Conservation (phyloP, 2,888 invertebrate species). For the Nowickia ferox region DNA sequence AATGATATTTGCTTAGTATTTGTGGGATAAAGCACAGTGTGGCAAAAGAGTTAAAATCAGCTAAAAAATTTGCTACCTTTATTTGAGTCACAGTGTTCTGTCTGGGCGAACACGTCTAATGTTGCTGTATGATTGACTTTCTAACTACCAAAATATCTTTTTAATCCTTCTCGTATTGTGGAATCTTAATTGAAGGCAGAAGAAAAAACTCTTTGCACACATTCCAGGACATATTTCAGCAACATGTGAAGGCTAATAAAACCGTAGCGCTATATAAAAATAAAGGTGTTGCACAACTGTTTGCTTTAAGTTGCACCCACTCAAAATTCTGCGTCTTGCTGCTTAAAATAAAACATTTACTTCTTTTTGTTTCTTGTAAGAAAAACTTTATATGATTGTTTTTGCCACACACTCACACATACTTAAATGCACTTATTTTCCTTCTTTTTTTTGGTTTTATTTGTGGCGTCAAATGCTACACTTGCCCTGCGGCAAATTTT, state of each 20-base stretch:
- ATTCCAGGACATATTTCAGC: background rate
- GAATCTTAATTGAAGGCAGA: too few relatives aligned
- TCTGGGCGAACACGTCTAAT: too few relatives aligned
- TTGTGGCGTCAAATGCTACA: conserved; percentile 71
- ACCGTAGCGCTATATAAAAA: background rate
- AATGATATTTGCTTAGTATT: too few relatives aligned
- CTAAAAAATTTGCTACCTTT: too few relatives aligned
- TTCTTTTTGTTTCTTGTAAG: background rate
- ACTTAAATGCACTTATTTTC: background rate
- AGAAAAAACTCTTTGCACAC: too few relatives aligned
- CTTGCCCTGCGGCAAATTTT: conserved; percentile 65
- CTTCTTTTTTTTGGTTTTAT: background rate
- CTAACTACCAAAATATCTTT: too few relatives aligned
- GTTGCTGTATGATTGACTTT: too few relatives aligned
- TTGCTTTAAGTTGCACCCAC: conserved; percentile 40
- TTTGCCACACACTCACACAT: conserved; percentile 7
- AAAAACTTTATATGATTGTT: background rate
- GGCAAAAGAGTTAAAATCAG: too few relatives aligned
- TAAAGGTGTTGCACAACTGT: background rate
- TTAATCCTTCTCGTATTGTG: too few relatives aligned
- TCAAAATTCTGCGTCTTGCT: background rate
- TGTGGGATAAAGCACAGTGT: too few relatives aligned
- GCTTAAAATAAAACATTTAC: background rate
- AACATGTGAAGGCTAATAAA: background rate
- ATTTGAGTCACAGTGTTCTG: too few relatives aligned